These are phyloP conservation scores for Neodon shergylaensis DNA, from an alignment of 2,113 vertebrate genomes.

Conservation along the genomic window DNA sequence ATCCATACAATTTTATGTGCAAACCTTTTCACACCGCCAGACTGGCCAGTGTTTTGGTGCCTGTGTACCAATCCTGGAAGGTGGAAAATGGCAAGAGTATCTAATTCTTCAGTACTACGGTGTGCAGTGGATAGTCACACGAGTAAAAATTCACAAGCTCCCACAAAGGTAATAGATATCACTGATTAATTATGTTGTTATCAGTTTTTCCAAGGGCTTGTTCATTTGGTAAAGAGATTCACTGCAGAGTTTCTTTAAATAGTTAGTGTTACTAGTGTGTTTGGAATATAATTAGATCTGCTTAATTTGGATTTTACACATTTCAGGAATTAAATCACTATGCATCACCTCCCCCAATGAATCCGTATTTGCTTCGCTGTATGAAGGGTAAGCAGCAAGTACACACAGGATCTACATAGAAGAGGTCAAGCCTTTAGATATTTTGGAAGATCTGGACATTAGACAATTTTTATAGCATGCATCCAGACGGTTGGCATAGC, in stretches of 20 bases:
- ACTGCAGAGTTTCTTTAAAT: conserved; percentile 72
- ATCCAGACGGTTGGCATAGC: background rate
- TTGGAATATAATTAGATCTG: conserved; percentile 70
- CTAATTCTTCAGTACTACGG: conserved; percentile 10
- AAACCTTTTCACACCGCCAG: conserved; percentile 3
- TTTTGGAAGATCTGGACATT: conserved; percentile 3
- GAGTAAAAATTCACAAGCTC: background rate
- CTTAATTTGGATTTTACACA: conserved; percentile 51
- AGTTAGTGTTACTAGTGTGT: conserved; percentile 53
- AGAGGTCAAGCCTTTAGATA: conserved; percentile 40
- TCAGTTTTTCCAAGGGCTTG: conserved; percentile 35
- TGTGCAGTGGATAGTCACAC: background rate
- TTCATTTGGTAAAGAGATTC: conserved; percentile 57
- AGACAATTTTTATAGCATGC: background rate
- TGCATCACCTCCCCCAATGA: background rate
- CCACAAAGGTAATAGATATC: conserved; percentile 27
- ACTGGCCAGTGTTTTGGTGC: background rate
- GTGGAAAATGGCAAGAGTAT: background rate
- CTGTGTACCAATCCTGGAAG: background rate
- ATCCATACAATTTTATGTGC: background rate
- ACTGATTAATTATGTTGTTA: conserved; percentile 51
- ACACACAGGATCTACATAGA: background rate
- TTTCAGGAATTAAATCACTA: conserved; percentile 52
- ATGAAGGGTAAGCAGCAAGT: conserved; percentile 10
- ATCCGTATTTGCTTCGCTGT: conserved; percentile 44